phyloP scores from a whole-genome alignment of 2,797 vertebrate species.

The Phyllotis vaccarum region DNA sequence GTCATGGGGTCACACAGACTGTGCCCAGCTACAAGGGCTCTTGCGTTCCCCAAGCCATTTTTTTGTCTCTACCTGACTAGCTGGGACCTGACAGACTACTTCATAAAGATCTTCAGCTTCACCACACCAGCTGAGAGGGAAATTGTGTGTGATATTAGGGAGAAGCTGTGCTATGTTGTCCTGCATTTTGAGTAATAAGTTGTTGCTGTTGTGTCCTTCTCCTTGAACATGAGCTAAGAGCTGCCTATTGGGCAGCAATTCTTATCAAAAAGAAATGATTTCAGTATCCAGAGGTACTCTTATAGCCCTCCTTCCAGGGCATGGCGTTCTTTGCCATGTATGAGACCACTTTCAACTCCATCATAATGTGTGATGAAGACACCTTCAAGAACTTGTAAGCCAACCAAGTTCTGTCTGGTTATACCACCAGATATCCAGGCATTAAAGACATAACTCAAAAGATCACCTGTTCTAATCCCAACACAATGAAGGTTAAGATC shows the following conservation, averaged over 20 bases:
- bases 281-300: slow-evolving; percentile 91
- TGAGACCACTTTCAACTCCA: slow-evolving; percentile 67
- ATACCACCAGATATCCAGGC: slow-evolving; percentile 98
- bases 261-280: slow-evolving; percentile 89
- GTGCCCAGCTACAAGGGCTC: slow-evolving; percentile 91
- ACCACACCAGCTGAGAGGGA: slow-evolving; percentile 92
- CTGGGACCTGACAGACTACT: no score
- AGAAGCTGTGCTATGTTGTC: background rate
- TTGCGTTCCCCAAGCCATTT: slow-evolving; percentile 89
- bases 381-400: background rate
- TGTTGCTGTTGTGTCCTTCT: background rate
- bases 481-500: slow-evolving; percentile 88
- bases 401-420: slow-evolving; percentile 90
- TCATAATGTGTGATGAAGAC: background rate
- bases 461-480: slow-evolving; percentile 89
- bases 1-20: slow-evolving; percentile 84
- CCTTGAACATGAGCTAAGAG: background rate
- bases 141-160: slow-evolving; percentile 89
- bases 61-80: no score
- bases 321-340: slow-evolving; percentile 90
- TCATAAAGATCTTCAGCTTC: slow-evolving; percentile 95
- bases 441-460: slow-evolving; percentile 91
- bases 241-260: background rate
- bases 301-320: slow-evolving; percentile 93
- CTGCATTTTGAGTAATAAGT: background rate